Base-by-base conservation (phyloP, 2,888 invertebrate species). In the Apoda limacodes region DNA sequence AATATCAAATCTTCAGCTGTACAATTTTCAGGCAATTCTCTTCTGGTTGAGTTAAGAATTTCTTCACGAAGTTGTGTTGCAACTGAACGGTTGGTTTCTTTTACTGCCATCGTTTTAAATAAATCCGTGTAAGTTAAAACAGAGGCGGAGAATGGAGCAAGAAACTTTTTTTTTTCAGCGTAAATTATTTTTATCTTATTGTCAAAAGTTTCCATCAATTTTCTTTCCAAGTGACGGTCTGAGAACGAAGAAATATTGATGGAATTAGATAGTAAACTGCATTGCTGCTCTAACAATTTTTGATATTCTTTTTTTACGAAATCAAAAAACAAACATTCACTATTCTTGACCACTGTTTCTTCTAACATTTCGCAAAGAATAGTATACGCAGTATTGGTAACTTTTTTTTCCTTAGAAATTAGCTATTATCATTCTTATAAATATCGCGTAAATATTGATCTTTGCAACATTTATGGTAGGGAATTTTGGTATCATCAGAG, bases 261-360 rank as follows among this genome's bases (percentile, higher is more conserved):
- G 24, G 45, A 46, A 43, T 41, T 32, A 25, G 45, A 46, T 32
- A 46, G 33, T 33, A 42, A 33, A 28, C 33, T 42, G 23, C 23
- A 39, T 39, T 50, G 43, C 29, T 50, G 32, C 25, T 31, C 34
- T 34, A 50, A 29, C 30, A 37, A 39, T 35, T 41, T 32, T 25
- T 34, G 40, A 37, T 50, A 49, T 41, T 46, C 39, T 42, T 45
- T 49, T 35, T 48, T 47, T 9, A 50, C 36, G 25, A 20, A 26
- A 29, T 46, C 34, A 43, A 45, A 49, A 46, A 50, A 48, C 35
- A 48, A 34, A 33, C 45, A 48, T 46, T 49, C 47, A 22, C 39
- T 46, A 30, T 49, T 43, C 30, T 43, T 39, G 29, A 48, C 33
- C 29, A 48, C 39, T 28, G 10, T 12, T 46, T 45, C 37, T 37